A percentile compares a stretch with the other conserved stretches of the same genome.
phyloP scores from a whole-genome alignment of 2,888 invertebrate species.

The Stramonita haemastoma region DNA sequence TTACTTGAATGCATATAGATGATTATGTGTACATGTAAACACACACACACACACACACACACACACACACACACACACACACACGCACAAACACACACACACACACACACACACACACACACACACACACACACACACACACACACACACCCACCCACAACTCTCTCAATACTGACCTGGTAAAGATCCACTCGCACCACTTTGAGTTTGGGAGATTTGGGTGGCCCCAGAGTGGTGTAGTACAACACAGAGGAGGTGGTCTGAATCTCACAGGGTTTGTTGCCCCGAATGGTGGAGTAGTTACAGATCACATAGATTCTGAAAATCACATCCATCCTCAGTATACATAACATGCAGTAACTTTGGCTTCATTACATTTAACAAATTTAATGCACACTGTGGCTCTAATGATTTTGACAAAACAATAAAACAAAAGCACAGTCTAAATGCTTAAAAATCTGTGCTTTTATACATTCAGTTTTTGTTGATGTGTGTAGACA shows the following conservation, averaged over 20 bases:
- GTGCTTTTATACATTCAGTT: no score
- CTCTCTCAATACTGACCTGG: conserved; percentile 61
- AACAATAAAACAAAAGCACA: no score
- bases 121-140: neutral
- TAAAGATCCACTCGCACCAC: conserved; percentile 70
- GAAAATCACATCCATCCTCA: conserved; percentile 31
- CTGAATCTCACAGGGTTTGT: conserved; percentile 74
- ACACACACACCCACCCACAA: neutral
- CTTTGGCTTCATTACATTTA: no score
- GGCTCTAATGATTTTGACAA: no score
- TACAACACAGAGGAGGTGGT: conserved; percentile 72
- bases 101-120: neutral
- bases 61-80: neutral
- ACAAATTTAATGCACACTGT: no score
- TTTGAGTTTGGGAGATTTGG: conserved; percentile 69
- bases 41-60: neutral
- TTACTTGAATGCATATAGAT: no score
- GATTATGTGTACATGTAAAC: no score
- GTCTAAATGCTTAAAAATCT: no score
- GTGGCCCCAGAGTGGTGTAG: conserved; percentile 75
- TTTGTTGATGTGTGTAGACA: no score
- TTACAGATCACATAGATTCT: conserved; percentile 76
- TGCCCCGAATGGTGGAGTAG: conserved; percentile 70
- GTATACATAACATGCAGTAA: neutral
- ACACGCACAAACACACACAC: neutral